Conservation (phyloP, 2,113 vertebrate genomes). For the human (Homo sapiens) region GRCh38 chr5:134477001-134477500, state of each 20-base stretch:
- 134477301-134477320: neutral
- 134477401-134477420: neutral
- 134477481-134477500: neutral
- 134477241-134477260: neutral
- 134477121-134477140: constrained; percentile 17
- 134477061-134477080: constrained; percentile 32
- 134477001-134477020: constrained; percentile 39
- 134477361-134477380: neutral
- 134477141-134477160: constrained; percentile 24
- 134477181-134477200: neutral
- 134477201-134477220: too few relatives aligned
- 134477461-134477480: neutral
- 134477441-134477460: neutral
- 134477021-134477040: neutral
- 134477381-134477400: neutral
- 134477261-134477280: neutral
- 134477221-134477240: too few relatives aligned
- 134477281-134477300: neutral
- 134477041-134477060: constrained; percentile 12
- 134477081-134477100: constrained; percentile 35
- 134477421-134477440: neutral
- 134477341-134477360: neutral
- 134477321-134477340: neutral
- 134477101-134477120: constrained; percentile 14
- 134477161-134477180: constrained; percentile 42